These are phyloP conservation scores for Nebria brevicollis DNA, from an alignment of 2,888 invertebrate genomes.

Conservation along the genomic window DNA sequence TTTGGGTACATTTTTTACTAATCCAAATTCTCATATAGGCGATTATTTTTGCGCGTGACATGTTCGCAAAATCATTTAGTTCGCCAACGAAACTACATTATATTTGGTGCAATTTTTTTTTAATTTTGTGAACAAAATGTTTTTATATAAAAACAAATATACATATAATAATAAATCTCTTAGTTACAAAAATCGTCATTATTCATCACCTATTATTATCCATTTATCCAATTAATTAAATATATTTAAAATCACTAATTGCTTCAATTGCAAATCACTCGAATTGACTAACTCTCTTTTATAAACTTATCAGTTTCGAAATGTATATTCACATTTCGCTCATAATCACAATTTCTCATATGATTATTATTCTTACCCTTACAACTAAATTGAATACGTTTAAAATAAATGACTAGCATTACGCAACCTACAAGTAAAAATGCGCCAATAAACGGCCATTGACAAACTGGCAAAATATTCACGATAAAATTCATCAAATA, in stretches of 20 bases:
- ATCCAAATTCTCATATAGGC: not conserved
- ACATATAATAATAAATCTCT: conserved; percentile 11
- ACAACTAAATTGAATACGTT: conserved; percentile 2
- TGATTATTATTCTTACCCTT: conserved; percentile 9
- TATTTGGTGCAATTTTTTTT: conserved; percentile 7
- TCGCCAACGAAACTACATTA: not conserved
- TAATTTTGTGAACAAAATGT: not conserved
- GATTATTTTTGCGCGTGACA: not conserved
- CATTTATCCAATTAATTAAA: no score
- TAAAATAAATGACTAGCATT: conserved; percentile 20
- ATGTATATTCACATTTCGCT: conserved; percentile 22
- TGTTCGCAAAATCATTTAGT: not conserved
- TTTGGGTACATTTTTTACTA: not conserved
- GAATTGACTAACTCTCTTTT: not conserved
- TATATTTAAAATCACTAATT: not conserved
- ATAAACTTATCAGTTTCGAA: conserved; percentile 34
- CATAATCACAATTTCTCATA: conserved; percentile 8
- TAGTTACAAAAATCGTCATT: not conserved
- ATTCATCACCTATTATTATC: not conserved
- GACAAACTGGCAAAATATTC: conserved; percentile 65
- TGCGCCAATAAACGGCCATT: conserved; percentile 55
- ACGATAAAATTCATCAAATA: conserved; percentile 65
- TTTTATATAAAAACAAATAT: not conserved
- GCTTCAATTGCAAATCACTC: not conserved
- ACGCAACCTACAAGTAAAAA: conserved; percentile 19